Evolutionary conservation across 1,140 invertebrate species (phyloP).

Genomic region (Elysia chlorotica): DNA sequence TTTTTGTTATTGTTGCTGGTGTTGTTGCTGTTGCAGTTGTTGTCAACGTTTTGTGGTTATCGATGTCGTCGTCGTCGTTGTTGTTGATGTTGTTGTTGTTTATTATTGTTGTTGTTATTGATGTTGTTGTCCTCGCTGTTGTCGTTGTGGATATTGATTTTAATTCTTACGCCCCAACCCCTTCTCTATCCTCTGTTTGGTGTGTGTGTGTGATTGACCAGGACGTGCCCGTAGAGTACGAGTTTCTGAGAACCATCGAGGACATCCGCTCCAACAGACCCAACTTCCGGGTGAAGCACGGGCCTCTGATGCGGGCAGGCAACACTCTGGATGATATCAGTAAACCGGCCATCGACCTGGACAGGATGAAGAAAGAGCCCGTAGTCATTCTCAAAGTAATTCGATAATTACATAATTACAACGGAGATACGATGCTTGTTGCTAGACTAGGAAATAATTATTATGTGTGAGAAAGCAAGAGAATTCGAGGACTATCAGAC

Average conservation of each 20-base stretch:
- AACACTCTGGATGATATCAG: constrained; percentile 55
- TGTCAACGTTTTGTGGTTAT: no score
- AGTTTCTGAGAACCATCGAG: constrained; percentile 54
- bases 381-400: constrained; percentile 46
- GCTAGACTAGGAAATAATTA: not conserved
- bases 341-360: constrained; percentile 52
- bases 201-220: no score
- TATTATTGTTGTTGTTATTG: no score
- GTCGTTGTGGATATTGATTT: no score
- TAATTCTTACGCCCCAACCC: no score
- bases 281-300: constrained; percentile 47
- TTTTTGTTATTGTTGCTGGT: no score
- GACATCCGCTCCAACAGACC: constrained; percentile 51
- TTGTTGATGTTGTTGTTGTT: no score
- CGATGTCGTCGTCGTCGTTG: no score
- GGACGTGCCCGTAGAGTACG: constrained; percentile 60
- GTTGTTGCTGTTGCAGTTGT: no score
- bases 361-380: constrained; percentile 42
- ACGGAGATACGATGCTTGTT: not conserved
- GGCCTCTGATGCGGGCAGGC: constrained; percentile 53
- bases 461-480: not conserved
- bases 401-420: no score
- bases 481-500: not conserved
- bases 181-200: no score
- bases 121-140: no score